Percentiles rank a stretch among this genome's conserved stretches.
phyloP scores from a whole-genome alignment of 2,888 invertebrate species.

The Apotomis capreana region DNA sequence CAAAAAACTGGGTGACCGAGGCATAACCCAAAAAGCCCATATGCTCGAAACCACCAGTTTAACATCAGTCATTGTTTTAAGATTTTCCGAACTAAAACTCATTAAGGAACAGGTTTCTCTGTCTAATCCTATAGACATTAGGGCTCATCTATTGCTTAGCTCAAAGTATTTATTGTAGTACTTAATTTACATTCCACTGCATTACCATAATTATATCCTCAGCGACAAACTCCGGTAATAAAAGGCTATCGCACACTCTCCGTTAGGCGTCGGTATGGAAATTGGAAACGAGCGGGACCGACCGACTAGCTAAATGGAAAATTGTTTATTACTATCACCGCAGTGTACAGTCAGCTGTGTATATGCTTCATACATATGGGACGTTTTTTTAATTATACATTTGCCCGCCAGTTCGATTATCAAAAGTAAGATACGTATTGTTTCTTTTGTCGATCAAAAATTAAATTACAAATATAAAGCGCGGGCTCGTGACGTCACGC shows the following conservation, averaged over 20 bases:
- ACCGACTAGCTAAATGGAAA: constrained; percentile 68
- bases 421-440: too few species aligned
- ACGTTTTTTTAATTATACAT: too few species aligned
- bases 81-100: not conserved
- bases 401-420: too few species aligned
- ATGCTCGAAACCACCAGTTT: too few species aligned
- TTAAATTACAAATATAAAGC: too few species aligned
- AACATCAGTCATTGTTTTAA: too few species aligned
- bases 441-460: too few species aligned
- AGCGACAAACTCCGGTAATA: constrained; percentile 70
- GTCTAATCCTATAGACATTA: constrained; percentile 20
- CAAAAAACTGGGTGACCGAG: too few species aligned
- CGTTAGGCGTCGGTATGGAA: constrained; percentile 66
- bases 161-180: constrained; percentile 68
- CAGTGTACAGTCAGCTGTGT: constrained; percentile 3
- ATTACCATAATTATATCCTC: constrained; percentile 75
- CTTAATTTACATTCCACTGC: constrained; percentile 73
- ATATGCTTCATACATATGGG: too few species aligned
- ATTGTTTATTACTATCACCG: constrained; percentile 73
- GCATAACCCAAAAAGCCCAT: too few species aligned
- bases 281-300: constrained; percentile 62
- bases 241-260: constrained; percentile 65
- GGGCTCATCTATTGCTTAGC: constrained; percentile 50
- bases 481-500: too few species aligned
- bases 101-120: constrained; percentile 4